phyloP scores from a whole-genome alignment of 1,140 invertebrate species.

The Drosophila gunungcola region DNA sequence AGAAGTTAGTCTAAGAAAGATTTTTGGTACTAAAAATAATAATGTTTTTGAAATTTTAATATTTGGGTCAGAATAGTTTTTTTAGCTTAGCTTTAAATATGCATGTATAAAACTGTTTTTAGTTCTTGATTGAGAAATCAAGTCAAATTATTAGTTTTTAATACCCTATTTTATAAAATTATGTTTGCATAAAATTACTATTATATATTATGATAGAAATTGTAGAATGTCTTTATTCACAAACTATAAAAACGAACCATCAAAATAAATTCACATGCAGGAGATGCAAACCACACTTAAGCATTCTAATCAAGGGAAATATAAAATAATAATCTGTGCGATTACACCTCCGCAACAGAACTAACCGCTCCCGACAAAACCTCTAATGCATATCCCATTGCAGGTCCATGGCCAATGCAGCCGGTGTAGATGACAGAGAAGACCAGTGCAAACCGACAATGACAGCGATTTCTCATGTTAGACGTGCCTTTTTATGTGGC shows the following conservation, averaged over 20 bases:
- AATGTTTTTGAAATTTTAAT: too few species aligned
- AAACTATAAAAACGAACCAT: too few species aligned
- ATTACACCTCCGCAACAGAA: constrained; percentile 13
- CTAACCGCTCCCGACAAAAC: neutral
- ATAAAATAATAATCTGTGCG: constrained; percentile 4
- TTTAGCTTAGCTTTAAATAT: too few species aligned
- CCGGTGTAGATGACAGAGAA: constrained; percentile 3
- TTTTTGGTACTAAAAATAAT: neutral
- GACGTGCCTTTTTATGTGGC: constrained; percentile 68
- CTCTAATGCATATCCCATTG: constrained; percentile 28
- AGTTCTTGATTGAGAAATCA: too few species aligned
- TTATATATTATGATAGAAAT: too few species aligned
- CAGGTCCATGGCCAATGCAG: constrained; percentile 29
- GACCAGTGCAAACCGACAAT: constrained; percentile 55
- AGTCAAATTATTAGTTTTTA: too few species aligned
- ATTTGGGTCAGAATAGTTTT: too few species aligned
- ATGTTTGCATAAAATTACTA: too few species aligned
- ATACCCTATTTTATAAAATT: too few species aligned
- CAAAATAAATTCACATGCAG: too few species aligned
- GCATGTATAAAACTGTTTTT: too few species aligned
- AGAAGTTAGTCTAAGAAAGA: neutral
- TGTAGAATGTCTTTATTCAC: too few species aligned
- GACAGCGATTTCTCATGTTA: constrained; percentile 77
- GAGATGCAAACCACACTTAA: neutral
- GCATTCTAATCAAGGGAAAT: constrained; percentile 1